phyloP scores from a whole-genome alignment of 2,888 invertebrate genomes.

The Nomada ruficornis region DNA sequence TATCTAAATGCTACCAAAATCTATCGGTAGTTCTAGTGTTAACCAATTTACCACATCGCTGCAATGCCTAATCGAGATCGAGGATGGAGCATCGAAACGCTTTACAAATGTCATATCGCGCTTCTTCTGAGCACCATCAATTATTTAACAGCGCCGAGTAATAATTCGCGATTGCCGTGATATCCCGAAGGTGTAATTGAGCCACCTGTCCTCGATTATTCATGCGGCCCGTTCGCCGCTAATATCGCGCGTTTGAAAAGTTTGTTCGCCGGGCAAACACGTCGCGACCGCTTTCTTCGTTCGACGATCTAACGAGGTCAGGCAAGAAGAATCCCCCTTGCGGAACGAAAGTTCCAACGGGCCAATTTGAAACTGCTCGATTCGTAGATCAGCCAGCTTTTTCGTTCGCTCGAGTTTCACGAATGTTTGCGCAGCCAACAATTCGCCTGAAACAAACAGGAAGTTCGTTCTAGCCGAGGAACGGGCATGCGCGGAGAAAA shows the following conservation, averaged over 20 bases:
- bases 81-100: neutral
- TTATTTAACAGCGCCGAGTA: conserved; percentile 43
- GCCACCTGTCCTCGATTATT: conserved; percentile 44
- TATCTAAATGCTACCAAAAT: no score
- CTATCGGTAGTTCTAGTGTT: no score
- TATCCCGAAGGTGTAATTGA: conserved; percentile 37
- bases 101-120: conserved; percentile 19
- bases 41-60: no score
- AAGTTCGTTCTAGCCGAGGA: neutral
- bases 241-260: conserved; percentile 38
- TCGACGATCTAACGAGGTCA: conserved; percentile 19
- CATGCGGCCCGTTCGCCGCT: conserved; percentile 26
- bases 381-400: neutral
- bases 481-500: neutral
- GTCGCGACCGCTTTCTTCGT: neutral
- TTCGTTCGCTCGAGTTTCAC: neutral
- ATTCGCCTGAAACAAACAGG: conserved; percentile 7
- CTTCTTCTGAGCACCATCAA: conserved; percentile 32
- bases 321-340: conserved; percentile 1
- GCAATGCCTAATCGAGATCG: neutral
- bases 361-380: conserved; percentile 14
- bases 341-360: neutral
- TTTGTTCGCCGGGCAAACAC: conserved; percentile 37
- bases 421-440: conserved; percentile 23
- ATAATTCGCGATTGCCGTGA: conserved; percentile 18